A percentile compares a stretch with the other conserved stretches of the same genome.
phyloP scores from a whole-genome alignment of 2,888 invertebrate genomes.

The Mythimna albipuncta region DNA sequence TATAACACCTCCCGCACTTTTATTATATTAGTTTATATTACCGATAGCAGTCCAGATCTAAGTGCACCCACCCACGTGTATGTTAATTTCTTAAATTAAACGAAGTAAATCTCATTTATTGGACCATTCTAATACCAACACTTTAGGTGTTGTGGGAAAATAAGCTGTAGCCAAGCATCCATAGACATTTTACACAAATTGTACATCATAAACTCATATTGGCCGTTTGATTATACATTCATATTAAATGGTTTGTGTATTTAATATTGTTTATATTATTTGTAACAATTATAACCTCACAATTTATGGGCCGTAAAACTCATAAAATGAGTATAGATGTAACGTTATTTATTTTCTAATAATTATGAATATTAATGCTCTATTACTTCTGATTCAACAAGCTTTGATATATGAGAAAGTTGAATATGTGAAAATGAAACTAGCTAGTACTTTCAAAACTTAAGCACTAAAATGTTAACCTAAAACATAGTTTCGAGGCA shows the following conservation, averaged over 20 bases:
- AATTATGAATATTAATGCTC: constrained; percentile 63
- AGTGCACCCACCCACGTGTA: constrained; percentile 78
- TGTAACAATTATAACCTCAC: constrained; percentile 60
- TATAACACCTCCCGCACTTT: constrained; percentile 45
- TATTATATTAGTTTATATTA: constrained; percentile 55
- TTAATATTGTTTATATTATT: constrained; percentile 71
- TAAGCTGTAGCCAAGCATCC: constrained; percentile 67
- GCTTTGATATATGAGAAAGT: constrained; percentile 44
- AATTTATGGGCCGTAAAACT: constrained; percentile 56
- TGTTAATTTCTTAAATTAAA: constrained; percentile 77
- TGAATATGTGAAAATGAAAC: constrained; percentile 1
- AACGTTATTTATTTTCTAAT: constrained; percentile 58
- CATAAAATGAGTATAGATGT: constrained; percentile 57
- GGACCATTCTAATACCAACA: constrained; percentile 73
- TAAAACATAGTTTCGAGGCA: not conserved
- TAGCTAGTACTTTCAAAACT: not conserved
- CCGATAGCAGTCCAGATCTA: constrained; percentile 58
- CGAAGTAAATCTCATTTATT: constrained; percentile 82
- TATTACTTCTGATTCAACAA: constrained; percentile 44
- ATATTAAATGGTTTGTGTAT: constrained; percentile 71
- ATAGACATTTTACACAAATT: constrained; percentile 62
- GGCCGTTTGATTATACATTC: constrained; percentile 70
- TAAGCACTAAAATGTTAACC: not conserved
- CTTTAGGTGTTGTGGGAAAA: constrained; percentile 81
- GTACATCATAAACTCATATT: constrained; percentile 68